Percentiles rank a stretch among this genome's conserved stretches.
phyloP scores from a whole-genome alignment of 2,888 invertebrate genomes.

The Caenorhabditis plicata region DNA sequence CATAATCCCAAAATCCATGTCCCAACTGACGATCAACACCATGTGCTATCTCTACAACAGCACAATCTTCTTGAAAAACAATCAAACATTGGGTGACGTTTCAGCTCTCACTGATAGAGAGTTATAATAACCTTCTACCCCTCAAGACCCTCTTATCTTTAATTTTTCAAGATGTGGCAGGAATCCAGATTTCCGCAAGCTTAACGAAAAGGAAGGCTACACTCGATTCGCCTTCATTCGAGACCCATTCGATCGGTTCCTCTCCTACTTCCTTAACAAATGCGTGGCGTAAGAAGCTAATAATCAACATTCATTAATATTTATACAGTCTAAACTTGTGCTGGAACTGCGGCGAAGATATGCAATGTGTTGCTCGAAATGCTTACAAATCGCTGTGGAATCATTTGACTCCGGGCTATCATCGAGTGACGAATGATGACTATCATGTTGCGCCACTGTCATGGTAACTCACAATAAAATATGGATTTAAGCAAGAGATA shows the following conservation, averaged over 20 bases:
- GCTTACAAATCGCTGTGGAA: constrained; percentile 3
- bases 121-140: background rate
- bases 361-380: constrained; percentile 5
- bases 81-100: constrained; percentile 6
- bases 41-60: constrained; percentile 13
- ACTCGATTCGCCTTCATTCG: constrained; percentile 10
- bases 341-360: constrained; percentile 5
- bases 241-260: constrained; percentile 13
- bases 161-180: background rate
- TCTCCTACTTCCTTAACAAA: constrained; percentile 11
- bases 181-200: background rate
- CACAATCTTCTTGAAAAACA: background rate
- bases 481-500: too few species aligned
- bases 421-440: background rate
- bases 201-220: background rate
- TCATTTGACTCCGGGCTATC: too few species aligned
- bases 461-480: too few species aligned
- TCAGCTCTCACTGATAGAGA: background rate
- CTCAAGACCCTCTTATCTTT: background rate
- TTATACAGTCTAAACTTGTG: constrained; percentile 6
- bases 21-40: constrained; percentile 10
- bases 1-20: constrained; percentile 15
- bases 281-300: background rate
- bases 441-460: background rate
- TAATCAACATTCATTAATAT: background rate